phyloP scores from a whole-genome alignment of 2,113 vertebrate species.

The Poeciliopsis retropinna region DNA sequence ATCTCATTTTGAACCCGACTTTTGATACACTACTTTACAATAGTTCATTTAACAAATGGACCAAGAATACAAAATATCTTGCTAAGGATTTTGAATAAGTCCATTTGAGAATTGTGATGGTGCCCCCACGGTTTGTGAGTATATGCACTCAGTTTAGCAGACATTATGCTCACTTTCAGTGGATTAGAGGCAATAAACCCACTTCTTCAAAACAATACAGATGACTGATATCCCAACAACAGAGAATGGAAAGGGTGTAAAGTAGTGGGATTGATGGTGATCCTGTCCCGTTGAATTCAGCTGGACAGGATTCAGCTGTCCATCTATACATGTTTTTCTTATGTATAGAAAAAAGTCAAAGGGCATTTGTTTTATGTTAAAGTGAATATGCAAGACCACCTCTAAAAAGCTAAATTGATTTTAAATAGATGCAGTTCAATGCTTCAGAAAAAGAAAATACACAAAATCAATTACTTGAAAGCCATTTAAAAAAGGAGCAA shows the following conservation, averaged over 20 bases:
- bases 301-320: no score
- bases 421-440: conserved; percentile 1
- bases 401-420: conserved; percentile 24
- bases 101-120: no score
- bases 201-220: conserved; percentile 6
- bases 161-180: not conserved
- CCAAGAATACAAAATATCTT: no score
- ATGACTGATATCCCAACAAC: conserved; percentile 31
- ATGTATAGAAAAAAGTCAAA: conserved; percentile 2
- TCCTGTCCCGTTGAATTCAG: conserved; percentile 48
- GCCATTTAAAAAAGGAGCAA: conserved; percentile 32
- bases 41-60: no score
- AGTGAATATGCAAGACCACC: conserved; percentile 16
- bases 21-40: no score
- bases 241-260: conserved; percentile 32
- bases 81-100: no score
- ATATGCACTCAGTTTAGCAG: not conserved
- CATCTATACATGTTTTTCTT: not conserved
- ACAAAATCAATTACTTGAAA: conserved; percentile 33
- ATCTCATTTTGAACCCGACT: no score
- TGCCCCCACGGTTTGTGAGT: not conserved
- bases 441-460: conserved; percentile 16
- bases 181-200: conserved; percentile 1
- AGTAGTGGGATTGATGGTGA: conserved; percentile 37
- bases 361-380: conserved; percentile 20